Percentiles rank a stretch among this genome's conserved stretches.
Conservation (phyloP, 2,888 invertebrate genomes). For the Amiota minor region DNA sequence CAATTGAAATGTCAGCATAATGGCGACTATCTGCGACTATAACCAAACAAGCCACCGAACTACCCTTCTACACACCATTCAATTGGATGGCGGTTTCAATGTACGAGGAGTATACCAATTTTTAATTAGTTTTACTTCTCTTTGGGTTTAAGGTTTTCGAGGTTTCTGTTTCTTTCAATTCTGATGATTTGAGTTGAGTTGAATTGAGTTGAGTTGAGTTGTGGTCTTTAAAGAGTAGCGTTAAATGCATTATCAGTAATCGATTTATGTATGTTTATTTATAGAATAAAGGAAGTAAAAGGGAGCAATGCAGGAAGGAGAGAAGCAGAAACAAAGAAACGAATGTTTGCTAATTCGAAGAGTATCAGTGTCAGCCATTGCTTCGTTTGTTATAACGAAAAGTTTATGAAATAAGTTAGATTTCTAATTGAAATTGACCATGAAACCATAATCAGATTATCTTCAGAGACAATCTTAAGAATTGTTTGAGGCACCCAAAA, state of each 20-base stretch:
- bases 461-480: no score
- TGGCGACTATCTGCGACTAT: slow-evolving; percentile 57
- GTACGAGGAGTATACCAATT: not conserved
- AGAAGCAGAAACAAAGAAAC: slow-evolving; percentile 24
- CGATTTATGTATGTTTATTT: slow-evolving; percentile 59
- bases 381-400: no score
- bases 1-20: slow-evolving; percentile 41
- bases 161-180: slow-evolving; percentile 24
- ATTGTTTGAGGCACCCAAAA: no score
- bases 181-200: slow-evolving; percentile 42
- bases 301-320: slow-evolving; percentile 32
- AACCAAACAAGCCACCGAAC: slow-evolving; percentile 32
- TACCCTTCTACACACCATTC: not conserved
- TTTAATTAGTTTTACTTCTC: slow-evolving; percentile 23
- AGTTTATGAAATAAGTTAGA: no score
- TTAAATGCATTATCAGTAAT: slow-evolving; percentile 53
- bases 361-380: no score
- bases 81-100: not conserved
- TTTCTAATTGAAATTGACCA: no score
- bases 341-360: no score
- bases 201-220: no score
- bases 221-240: slow-evolving; percentile 7
- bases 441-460: no score
- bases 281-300: slow-evolving; percentile 32
- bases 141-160: not conserved